Base-by-base conservation (phyloP, 2,113 vertebrate species). In the Raphicerus campestris region DNA sequence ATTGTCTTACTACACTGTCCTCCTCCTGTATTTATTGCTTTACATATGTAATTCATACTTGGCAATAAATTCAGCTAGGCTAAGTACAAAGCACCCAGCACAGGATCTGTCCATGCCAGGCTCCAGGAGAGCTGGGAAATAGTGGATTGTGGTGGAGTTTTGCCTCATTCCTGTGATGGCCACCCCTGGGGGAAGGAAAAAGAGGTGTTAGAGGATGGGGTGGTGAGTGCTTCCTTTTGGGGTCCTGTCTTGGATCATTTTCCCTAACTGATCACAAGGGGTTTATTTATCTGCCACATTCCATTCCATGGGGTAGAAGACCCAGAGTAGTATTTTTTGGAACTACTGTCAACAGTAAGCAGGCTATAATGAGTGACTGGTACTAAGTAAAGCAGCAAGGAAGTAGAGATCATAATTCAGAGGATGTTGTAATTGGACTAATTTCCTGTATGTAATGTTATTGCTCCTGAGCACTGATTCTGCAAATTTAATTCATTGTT, bases 361-460 rank as follows among this genome's bases (percentile, higher is more conserved):
- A 70, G 61, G 47, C n/a, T 51, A 8, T 75, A 45, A 73, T 1
- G 9, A 66, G 47, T 82, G 53, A 85, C 63, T 39, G 77, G 42
- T 92, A 92, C 66, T 55, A 66, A 47, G 63, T 35, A 94, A 87
- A 84, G 51, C 94, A 98, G 58, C 75, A 32, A 92, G 91, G 86
- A 96, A 88, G 70, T 84, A 56, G 95, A 91, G 75, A 96, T 97
- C 97, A 89, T 97, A 97, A 98, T 97, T 92, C 89, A 86, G 91
- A 97, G 94, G 98, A 98, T 98, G 98, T 98, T 97, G 70, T 98
- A 98, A 98, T 91, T 99, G 98, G 95, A 96, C 97, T 92, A 98
- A 98, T 98, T 99, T 99, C 98, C 98, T 98, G 98, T 97, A 94
- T 97, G 98, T 97, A 96, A 98, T 95, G 63, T 98, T 96, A 95